Evolutionary conservation across 2,888 invertebrate genomes (phyloP).

Genomic region (Lutraria lutraria): DNA sequence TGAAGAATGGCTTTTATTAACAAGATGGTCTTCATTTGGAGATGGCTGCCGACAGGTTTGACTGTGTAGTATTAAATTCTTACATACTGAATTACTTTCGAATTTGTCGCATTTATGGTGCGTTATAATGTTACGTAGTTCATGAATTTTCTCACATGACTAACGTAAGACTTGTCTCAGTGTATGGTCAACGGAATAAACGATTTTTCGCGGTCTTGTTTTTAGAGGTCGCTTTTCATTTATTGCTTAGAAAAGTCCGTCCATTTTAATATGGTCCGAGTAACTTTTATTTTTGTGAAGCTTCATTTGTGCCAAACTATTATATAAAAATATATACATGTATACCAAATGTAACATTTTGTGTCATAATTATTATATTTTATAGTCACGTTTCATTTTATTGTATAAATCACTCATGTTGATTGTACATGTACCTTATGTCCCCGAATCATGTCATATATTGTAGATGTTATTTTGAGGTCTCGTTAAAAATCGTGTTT

Average conservation of each 20-base stretch:
- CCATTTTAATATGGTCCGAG: slow-evolving; percentile 20
- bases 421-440: not conserved
- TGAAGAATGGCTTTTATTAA: too few relatives aligned
- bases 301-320: slow-evolving; percentile 23
- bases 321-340: not conserved
- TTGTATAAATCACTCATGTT: not conserved
- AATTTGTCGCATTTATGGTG: too few relatives aligned
- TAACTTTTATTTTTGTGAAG: slow-evolving; percentile 25
- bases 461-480: not conserved
- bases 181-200: not conserved
- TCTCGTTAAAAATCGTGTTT: too few relatives aligned
- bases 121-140: too few relatives aligned
- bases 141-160: too few relatives aligned
- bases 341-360: not conserved
- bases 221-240: not conserved
- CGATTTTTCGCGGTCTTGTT: not conserved
- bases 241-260: slow-evolving; percentile 4
- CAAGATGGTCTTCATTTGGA: too few relatives aligned
- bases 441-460: not conserved
- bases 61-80: too few relatives aligned
- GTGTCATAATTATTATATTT: not conserved
- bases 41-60: too few relatives aligned
- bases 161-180: not conserved
- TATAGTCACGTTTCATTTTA: not conserved
- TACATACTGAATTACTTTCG: too few relatives aligned